phyloP scores from a whole-genome alignment of 2,797 vertebrate species.

The Echiichthys vipera region DNA sequence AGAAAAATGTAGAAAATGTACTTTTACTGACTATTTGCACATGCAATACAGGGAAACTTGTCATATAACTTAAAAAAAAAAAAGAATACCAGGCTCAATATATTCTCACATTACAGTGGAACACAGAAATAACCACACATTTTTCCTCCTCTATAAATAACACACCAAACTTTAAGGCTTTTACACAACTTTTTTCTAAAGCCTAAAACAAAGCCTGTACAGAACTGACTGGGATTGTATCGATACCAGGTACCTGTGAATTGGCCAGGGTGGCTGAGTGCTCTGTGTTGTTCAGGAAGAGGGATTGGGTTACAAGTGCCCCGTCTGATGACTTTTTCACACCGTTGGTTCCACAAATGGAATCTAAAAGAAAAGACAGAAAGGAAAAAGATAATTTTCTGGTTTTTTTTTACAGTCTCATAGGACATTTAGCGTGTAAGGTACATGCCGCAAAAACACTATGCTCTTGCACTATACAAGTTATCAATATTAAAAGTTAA shows the following conservation, averaged over 20 bases:
- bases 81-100: background rate
- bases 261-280: conserved; percentile 77
- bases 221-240: background rate
- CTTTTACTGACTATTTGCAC: background rate
- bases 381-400: background rate
- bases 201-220: conserved; percentile 2
- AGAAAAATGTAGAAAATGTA: background rate
- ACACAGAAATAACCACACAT: conserved; percentile 8
- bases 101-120: background rate
- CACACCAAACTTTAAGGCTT: background rate
- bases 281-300: conserved; percentile 86
- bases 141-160: background rate
- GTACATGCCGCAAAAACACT: background rate
- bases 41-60: background rate
- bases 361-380: conserved; percentile 81
- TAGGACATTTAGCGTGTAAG: background rate
- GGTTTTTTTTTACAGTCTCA: background rate
- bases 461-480: conserved; percentile 1
- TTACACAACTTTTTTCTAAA: background rate
- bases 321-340: conserved; percentile 88
- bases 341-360: conserved; percentile 96
- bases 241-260: conserved; percentile 71
- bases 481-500: background rate
- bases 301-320: conserved; percentile 66
- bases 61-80: too few species aligned